Base-by-base conservation (phyloP, 2,797 vertebrate species). In the Rhincodon typus region DNA sequence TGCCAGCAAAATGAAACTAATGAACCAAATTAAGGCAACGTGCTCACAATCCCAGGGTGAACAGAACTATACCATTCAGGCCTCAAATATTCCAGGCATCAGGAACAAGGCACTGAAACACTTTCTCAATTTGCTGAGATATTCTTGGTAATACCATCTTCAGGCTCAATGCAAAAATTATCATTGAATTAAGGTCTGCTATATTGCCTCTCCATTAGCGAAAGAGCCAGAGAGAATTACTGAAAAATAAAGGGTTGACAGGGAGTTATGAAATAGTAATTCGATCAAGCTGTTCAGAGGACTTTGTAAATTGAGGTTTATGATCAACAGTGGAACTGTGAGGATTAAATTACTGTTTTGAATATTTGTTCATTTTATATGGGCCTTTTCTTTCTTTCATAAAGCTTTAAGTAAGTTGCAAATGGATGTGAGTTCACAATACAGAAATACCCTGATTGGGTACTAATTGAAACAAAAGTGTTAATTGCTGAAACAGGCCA, bases 1-100 rank as follows among this genome's bases (percentile, higher is more conserved):
- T 67, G 19, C 66, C 88, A 91, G 88, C 88, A 91, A 66, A 46
- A 17, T 67, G 88, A 67, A 91, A 91, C 17, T 34, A 90, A 90
- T 13, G 15, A 50, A 62, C 57, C 57, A 50, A 62, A 57, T 90
- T 34, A 19, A 62, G 57, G 50, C 50, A 90, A 90, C 53, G 15
- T 57, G 53, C 21, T 42, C 2, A 42, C 42, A 86, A 25, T 86
- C 19, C 50, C 50, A 6, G 38, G 57, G 34, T 91, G 34, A n/a
- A 38, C 62, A 90, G 46, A 88, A 57, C 34, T 17, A 62, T 50
- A 90, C 53, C 30, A 21, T 91, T 91, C 57, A 66, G 62, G 62
- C 17, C 34, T 57, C 66, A 19, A 88, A 88, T 53, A 13, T 27
- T 23, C 12, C 27, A 57, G 50, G 23, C 34, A 7, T 91, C n/a